Percentiles rank a stretch among this genome's conserved stretches.
Evolutionary conservation across 1,140 invertebrate genomes (phyloP).

Genomic region (Papilio glaucus): DNA sequence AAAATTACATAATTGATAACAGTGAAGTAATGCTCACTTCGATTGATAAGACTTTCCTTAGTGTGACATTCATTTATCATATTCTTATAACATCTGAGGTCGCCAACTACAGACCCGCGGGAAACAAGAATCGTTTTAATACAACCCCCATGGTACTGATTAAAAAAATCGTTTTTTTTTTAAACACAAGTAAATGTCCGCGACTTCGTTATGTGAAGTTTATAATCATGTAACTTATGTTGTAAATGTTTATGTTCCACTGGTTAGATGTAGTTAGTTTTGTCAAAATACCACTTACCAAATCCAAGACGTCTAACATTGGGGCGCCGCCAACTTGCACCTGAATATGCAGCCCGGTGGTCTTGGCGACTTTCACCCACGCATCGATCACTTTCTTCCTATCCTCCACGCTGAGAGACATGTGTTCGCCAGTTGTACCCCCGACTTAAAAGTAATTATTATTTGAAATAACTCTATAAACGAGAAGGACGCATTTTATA

Average conservation of each 20-base stretch:
- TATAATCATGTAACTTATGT: no score
- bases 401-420: constrained; percentile 87
- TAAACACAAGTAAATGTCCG: no score
- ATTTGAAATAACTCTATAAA: no score
- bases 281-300: constrained; percentile 82
- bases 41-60: background rate
- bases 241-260: no score
- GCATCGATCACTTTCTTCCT: constrained; percentile 87
- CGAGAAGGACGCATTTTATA: no score
- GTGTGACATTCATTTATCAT: background rate
- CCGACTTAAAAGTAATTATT: constrained; percentile 82
- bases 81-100: background rate
- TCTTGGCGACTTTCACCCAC: constrained; percentile 86
- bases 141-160: no score
- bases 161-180: no score
- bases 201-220: no score
- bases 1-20: constrained; percentile 1
- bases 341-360: constrained; percentile 87
- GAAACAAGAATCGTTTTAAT: no score
- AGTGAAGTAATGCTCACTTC: background rate
- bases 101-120: background rate
- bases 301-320: constrained; percentile 87
- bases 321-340: constrained; percentile 91
- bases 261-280: no score
- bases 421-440: constrained; percentile 91